Evolutionary conservation across 1,140 invertebrate genomes (phyloP).

Genomic region (Colletes gigas): DNA sequence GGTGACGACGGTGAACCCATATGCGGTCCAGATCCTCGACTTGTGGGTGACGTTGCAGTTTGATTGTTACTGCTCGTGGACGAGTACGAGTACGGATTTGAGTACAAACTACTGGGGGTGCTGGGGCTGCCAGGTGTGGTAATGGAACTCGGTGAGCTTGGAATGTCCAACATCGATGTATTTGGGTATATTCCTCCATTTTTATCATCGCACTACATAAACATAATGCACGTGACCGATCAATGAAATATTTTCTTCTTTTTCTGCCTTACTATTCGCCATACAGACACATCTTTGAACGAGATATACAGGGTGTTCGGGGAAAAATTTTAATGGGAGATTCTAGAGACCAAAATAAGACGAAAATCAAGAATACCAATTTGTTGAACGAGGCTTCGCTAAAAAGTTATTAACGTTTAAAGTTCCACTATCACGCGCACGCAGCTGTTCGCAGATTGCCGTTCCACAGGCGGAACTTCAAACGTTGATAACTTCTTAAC

Average conservation of each 20-base stretch:
- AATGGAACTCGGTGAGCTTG: slow-evolving; percentile 73
- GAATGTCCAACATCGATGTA: slow-evolving; percentile 67
- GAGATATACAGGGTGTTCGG: no score
- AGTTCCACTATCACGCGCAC: no score
- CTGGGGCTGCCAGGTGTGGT: slow-evolving; percentile 81
- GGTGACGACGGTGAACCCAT: slow-evolving; percentile 64
- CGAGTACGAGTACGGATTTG: slow-evolving; percentile 73
- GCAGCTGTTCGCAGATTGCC: no score
- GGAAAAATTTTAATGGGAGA: no score
- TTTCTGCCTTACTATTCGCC: no score
- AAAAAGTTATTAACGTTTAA: no score
- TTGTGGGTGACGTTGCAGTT: slow-evolving; percentile 63
- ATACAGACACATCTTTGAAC: no score
- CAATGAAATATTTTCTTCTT: background rate
- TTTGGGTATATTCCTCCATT: slow-evolving; percentile 58
- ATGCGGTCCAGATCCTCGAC: slow-evolving; percentile 65
- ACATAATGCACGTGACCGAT: slow-evolving; percentile 23
- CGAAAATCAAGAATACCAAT: no score
- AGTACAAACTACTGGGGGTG: slow-evolving; percentile 81
- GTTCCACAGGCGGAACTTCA: no score
- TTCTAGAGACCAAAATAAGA: no score
- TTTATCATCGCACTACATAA: slow-evolving; percentile 64
- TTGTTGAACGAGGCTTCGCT: no score
- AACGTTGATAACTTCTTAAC: no score
- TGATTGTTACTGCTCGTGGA: slow-evolving; percentile 66